A percentile compares a stretch with the other conserved stretches of the same genome.
These are phyloP conservation scores for Heliocidaris tuberculata DNA, from an alignment of 35 echinoderm and acorn worm genomes.

Conservation along the genomic window DNA sequence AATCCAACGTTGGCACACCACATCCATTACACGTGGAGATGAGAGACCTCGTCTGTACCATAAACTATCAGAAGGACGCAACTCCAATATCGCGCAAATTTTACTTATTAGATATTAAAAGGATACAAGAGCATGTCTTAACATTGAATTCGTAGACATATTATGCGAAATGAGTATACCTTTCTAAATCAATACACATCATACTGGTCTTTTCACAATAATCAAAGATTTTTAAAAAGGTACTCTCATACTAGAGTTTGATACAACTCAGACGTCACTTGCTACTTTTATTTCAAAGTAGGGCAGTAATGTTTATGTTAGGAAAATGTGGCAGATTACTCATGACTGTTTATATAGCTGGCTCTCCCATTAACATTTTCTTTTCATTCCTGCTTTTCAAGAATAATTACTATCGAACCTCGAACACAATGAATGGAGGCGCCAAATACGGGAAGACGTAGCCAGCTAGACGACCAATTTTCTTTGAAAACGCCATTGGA, in stretches of 20 bases:
- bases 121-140: too few relatives aligned
- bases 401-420: neutral
- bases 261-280: neutral
- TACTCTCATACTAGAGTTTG: neutral
- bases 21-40: neutral
- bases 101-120: too few relatives aligned
- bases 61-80: neutral
- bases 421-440: neutral
- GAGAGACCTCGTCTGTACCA: neutral
- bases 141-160: too few relatives aligned
- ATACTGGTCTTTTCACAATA: neutral
- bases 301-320: neutral
- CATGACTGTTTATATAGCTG: neutral
- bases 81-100: neutral
- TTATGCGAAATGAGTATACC: neutral
- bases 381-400: neutral
- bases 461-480: neutral
- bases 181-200: neutral
- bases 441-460: neutral
- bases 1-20: neutral
- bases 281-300: neutral
- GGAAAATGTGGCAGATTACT: slow-evolving; percentile 1
- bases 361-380: neutral
- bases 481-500: neutral
- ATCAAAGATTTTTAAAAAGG: neutral